phyloP scores from a whole-genome alignment of 1,140 invertebrate species.

The Dryas iulia region DNA sequence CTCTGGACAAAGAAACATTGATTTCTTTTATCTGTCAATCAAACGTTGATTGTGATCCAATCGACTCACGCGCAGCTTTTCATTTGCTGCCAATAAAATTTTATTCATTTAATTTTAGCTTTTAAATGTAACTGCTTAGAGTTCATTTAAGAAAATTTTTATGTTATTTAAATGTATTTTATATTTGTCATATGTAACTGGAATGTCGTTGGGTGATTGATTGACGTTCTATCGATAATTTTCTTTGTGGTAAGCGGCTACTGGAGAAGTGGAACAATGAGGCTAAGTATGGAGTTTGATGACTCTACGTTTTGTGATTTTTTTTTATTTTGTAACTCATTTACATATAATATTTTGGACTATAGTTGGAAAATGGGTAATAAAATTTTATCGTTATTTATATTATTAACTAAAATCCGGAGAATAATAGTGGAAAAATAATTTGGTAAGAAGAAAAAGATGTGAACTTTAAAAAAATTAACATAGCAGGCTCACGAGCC shows the following conservation, averaged over 20 bases:
- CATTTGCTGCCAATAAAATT: constrained; percentile 5
- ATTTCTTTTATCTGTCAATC: constrained; percentile 73
- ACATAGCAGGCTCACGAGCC: too few species aligned
- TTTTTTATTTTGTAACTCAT: background rate
- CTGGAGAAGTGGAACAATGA: constrained; percentile 36
- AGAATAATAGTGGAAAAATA: too few species aligned
- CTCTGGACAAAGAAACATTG: constrained; percentile 60
- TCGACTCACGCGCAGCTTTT: constrained; percentile 37
- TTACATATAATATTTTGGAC: background rate
- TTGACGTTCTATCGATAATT: constrained; percentile 66
- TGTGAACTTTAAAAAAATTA: too few species aligned
- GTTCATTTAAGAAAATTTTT: background rate
- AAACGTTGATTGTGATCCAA: constrained; percentile 64
- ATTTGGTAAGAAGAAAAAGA: too few species aligned
- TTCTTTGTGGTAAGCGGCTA: constrained; percentile 57
- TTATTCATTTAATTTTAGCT: background rate
- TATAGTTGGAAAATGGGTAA: background rate
- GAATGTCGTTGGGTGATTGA: constrained; percentile 57
- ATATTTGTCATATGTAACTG: constrained; percentile 30
- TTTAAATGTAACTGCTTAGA: background rate
- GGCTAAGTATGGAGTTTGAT: constrained; percentile 13
- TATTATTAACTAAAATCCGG: too few species aligned
- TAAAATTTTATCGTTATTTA: background rate
- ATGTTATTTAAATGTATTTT: constrained; percentile 1
- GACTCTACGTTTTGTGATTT: constrained; percentile 1